phyloP scores from a whole-genome alignment of 2,113 vertebrate genomes.

The Dascyllus trimaculatus region DNA sequence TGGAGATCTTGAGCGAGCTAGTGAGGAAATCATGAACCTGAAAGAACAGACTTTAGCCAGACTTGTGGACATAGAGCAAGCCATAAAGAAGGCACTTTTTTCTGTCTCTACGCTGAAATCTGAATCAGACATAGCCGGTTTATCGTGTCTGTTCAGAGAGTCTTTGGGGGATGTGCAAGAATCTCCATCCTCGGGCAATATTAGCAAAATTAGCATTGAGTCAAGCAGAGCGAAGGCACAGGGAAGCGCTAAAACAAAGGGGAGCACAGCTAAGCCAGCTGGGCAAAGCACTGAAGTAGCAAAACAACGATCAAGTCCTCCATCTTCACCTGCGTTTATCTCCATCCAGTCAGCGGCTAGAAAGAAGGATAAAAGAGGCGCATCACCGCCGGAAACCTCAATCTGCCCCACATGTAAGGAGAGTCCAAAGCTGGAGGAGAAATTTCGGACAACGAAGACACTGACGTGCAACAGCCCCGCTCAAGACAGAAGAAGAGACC shows the following conservation, averaged over 20 bases:
- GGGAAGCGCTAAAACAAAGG: constrained; percentile 30
- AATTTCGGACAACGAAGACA: constrained; percentile 69
- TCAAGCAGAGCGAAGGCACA: constrained; percentile 80
- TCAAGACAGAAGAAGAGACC: constrained; percentile 49
- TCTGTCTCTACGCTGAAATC: constrained; percentile 93
- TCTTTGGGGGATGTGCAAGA: constrained; percentile 83
- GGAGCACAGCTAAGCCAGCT: constrained; percentile 31
- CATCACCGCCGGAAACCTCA: constrained; percentile 14
- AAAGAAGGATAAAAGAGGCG: constrained; percentile 72
- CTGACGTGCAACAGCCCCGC: constrained; percentile 65
- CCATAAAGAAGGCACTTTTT: constrained; percentile 93
- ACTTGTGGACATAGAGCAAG: constrained; percentile 91
- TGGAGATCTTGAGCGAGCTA: constrained; percentile 92
- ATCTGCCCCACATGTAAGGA: constrained; percentile 58
- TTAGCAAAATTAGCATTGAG: constrained; percentile 85
- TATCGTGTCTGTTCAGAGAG: constrained; percentile 90
- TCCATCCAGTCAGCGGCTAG: constrained; percentile 89
- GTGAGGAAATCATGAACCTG: constrained; percentile 90
- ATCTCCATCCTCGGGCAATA: constrained; percentile 75
- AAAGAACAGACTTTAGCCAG: constrained; percentile 95
- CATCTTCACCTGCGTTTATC: constrained; percentile 90
- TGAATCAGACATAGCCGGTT: constrained; percentile 87
- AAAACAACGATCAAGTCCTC: constrained; percentile 80
- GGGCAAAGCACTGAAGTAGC: constrained; percentile 46
- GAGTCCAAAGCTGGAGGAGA: constrained; percentile 59